Evolutionary conservation across 1,140 invertebrate species (phyloP), one percentile per base, ranked within the genome.

Genomic region (Papilio xuthus): DNA sequence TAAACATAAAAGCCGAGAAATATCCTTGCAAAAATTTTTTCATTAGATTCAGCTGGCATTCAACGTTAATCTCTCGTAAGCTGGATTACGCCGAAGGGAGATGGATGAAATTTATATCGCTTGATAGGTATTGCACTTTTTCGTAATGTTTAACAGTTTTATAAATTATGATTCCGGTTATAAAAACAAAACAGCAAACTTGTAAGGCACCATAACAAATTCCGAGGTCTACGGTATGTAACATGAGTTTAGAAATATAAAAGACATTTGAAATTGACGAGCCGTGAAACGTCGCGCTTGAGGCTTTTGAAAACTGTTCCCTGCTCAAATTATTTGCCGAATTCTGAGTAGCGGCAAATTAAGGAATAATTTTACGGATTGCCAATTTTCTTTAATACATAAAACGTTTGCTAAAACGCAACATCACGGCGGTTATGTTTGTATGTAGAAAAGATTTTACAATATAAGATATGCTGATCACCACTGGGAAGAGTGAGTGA

Each of bases 331-430:
- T 50, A 73, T 73, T 73, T 47, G 71, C 20, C 71, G 37, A 73
- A 47, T 73, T 73, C 37, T 73, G 41, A 73, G 71, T 73, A 47
- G 41, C 20, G 26, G 23, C 8, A 63, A 63, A 63, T 63, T 63
- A 63, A 63, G 60, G 60, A 63, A 63, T 63, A 20, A 73, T 73
- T 73, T 73, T 50, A 73, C 42, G 41, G 42, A 73, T 73, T 73
- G 71, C 8, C 71, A 73, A 73, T 50, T 73, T 73, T 73, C 23
- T 50, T 50, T 28, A 73, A 50, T 23, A n/a, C 23, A 23, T 20
- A 28, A 73, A 20, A 73, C 41, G 71, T 47, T 73, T 73, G 41
- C 42, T 13, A 73, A 72, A 47, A 72, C 15, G 6, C 13, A 15
- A 9, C 12, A 9, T 12, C n/a, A 18, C 32, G 32, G 2, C 6